phyloP scores from a whole-genome alignment of 2,797 vertebrate species.

The Podarcis lilfordi region DNA sequence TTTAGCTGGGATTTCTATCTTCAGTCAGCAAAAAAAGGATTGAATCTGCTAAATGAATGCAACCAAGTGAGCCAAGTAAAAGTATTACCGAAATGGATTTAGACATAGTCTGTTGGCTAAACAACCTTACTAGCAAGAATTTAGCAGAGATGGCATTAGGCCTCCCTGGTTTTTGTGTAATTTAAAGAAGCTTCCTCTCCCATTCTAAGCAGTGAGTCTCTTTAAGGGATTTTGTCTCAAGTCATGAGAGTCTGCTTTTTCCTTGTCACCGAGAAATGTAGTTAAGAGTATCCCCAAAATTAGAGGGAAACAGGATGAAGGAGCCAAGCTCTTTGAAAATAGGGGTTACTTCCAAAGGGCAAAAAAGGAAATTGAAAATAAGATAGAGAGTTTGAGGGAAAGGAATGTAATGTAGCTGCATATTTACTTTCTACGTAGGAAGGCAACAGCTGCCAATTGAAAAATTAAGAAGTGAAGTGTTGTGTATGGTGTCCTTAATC shows the following conservation, averaged over 20 bases:
- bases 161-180: slow-evolving; percentile 2
- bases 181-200: slow-evolving; percentile 21
- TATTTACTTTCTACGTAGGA: neutral
- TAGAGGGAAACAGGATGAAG: neutral
- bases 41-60: slow-evolving; percentile 55
- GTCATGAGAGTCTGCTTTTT: neutral
- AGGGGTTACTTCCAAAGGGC: slow-evolving; percentile 20
- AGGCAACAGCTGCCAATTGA: neutral
- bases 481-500: neutral
- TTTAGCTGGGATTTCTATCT: slow-evolving; percentile 56
- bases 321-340: slow-evolving; percentile 30
- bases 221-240: neutral
- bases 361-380: slow-evolving; percentile 28
- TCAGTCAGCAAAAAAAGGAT: slow-evolving; percentile 45
- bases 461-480: slow-evolving; percentile 5
- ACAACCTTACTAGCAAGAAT: slow-evolving; percentile 37
- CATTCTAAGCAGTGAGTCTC: neutral
- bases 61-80: slow-evolving; percentile 40
- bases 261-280: slow-evolving; percentile 26
- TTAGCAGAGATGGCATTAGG: slow-evolving; percentile 22
- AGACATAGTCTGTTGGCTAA: slow-evolving; percentile 56
- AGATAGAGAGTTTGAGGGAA: neutral
- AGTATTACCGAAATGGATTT: slow-evolving; percentile 47
- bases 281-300: neutral
- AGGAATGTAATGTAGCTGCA: neutral